Conservation (phyloP, 35 echinoderm and acorn worm genomes). For the Ptychodera flava region DNA sequence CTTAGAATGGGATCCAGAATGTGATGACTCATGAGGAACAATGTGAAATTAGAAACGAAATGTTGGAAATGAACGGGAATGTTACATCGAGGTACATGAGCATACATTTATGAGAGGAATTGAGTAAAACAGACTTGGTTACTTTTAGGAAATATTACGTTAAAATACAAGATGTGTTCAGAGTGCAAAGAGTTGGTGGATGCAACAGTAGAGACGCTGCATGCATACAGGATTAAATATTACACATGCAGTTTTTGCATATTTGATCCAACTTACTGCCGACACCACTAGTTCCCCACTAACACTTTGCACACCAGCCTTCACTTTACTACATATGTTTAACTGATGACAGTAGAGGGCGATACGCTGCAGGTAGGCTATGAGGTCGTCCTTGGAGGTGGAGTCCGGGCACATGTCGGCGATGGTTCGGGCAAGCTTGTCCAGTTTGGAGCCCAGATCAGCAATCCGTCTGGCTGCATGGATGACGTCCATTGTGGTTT, state of each 20-base stretch:
- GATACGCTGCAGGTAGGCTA: conserved; percentile 91
- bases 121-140: no score
- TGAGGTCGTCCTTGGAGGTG: conserved; percentile 87
- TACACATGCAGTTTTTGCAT: no score
- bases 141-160: background rate
- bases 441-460: conserved; percentile 84
- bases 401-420: conserved; percentile 98
- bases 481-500: conserved; percentile 97
- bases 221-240: background rate
- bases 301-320: conserved; percentile 92
- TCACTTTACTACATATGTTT: conserved; percentile 99
- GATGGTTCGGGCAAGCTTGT: conserved; percentile 84
- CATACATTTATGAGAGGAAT: no score
- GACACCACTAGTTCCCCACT: conserved; percentile 97
- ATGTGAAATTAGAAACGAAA: no score
- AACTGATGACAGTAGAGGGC: conserved; percentile 95
- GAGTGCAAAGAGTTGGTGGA: background rate
- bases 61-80: no score
- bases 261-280: conserved; percentile 79
- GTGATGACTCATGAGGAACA: no score
- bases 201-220: background rate
- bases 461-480: conserved; percentile 96
- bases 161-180: background rate
- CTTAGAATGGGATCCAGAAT: no score
- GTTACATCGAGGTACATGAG: no score